A percentile compares a stretch with the other conserved stretches of the same genome.
phyloP scores from a whole-genome alignment of 2,113 vertebrate genomes.

The Gopherus evgoodei region DNA sequence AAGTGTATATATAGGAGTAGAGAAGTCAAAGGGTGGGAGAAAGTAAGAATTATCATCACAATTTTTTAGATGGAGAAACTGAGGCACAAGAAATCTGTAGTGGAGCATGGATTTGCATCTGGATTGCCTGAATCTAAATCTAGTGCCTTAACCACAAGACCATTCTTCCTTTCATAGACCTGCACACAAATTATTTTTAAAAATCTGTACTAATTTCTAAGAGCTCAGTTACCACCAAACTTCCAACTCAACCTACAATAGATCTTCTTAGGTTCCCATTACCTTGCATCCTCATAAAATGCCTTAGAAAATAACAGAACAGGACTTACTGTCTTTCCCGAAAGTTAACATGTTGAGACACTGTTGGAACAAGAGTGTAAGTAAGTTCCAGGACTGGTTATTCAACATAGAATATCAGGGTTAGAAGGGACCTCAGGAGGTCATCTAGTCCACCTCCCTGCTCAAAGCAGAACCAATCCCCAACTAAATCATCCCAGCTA shows the following conservation, averaged over 20 bases:
- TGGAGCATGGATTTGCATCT: background rate
- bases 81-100: background rate
- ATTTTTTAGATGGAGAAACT: background rate
- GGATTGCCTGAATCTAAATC: background rate
- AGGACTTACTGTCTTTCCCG: background rate
- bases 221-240: background rate
- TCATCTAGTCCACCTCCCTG: too few relatives aligned
- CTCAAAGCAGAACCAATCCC: too few relatives aligned
- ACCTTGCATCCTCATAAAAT: background rate
- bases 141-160: background rate
- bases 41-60: background rate
- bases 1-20: background rate
- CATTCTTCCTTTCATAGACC: background rate
- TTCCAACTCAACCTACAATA: background rate
- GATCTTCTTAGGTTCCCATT: background rate
- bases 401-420: background rate
- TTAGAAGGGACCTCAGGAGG: too few relatives aligned
- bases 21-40: background rate
- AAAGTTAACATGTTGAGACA: fast-evolving
- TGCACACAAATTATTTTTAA: background rate
- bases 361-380: background rate
- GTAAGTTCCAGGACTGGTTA: background rate
- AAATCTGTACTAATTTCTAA: background rate
- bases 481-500: too few relatives aligned
- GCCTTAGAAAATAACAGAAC: background rate